Conservation (phyloP, 2,797 vertebrate genomes). For the Myioborus miniatus region DNA sequence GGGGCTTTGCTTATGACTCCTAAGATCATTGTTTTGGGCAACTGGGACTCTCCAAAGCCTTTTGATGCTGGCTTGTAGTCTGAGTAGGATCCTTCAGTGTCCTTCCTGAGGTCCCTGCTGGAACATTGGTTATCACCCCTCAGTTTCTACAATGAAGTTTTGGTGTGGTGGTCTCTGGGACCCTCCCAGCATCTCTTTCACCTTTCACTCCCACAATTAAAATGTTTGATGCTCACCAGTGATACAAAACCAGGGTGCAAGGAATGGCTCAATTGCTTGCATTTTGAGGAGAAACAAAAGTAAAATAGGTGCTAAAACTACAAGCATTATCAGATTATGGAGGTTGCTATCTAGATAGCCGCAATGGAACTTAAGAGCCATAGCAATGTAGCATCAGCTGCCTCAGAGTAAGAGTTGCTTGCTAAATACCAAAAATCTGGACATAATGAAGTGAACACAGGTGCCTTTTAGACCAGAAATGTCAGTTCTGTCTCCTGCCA, state of each 20-base stretch:
- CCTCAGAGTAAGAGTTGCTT: neutral
- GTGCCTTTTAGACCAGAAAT: neutral
- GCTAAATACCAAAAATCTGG: neutral
- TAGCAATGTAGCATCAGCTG: neutral
- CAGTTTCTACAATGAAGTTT: neutral
- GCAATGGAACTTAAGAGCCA: neutral
- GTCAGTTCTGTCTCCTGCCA: neutral
- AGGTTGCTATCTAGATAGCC: neutral
- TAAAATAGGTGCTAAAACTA: neutral
- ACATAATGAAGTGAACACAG: neutral
- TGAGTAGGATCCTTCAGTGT: neutral
- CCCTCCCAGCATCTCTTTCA: rapidly evolving
- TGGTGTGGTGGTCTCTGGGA: neutral
- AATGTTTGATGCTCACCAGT: rapidly evolving
- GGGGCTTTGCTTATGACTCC: neutral
- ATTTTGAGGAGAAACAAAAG: neutral
- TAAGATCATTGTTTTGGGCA: neutral
- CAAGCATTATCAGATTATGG: neutral
- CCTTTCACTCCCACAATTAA: neutral
- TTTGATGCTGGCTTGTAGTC: neutral
- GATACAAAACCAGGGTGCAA: neutral
- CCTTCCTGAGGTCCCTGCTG: neutral
- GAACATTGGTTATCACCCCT: rapidly evolving
- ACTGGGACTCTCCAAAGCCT: neutral
- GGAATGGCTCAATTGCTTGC: neutral